These are phyloP conservation scores for Xylota sylvarum DNA, from an alignment of 2,888 invertebrate species.

Conservation along the genomic window DNA sequence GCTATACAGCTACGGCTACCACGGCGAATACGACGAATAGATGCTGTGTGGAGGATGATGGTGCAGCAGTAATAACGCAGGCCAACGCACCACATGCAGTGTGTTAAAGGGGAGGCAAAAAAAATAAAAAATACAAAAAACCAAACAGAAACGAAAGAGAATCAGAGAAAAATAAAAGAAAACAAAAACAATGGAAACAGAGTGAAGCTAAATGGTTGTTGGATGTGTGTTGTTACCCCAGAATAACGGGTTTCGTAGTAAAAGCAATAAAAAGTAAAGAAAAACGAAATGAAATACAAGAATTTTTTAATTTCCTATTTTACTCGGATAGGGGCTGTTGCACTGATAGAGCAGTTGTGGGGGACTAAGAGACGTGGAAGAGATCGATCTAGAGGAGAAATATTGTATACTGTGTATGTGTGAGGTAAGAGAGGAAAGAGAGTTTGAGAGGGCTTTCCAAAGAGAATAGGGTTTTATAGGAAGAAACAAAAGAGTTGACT, in stretches of 20 bases:
- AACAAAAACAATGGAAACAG: conserved; percentile 39
- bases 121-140: not conserved
- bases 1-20: not conserved
- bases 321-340: conserved; percentile 60
- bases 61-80: conserved; percentile 45
- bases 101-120: not conserved
- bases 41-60: conserved; percentile 33
- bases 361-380: not conserved
- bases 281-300: not conserved
- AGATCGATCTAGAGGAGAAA: not conserved
- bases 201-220: conserved; percentile 9
- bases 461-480: conserved; percentile 10
- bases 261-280: conserved; percentile 15
- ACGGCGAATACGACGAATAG: conserved; percentile 13
- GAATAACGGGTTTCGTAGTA: conserved; percentile 74
- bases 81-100: conserved; percentile 50
- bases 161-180: conserved; percentile 32
- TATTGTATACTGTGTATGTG: not conserved
- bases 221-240: conserved; percentile 30
- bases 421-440: conserved; percentile 19
- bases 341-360: conserved; percentile 1
- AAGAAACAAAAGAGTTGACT: conserved; percentile 42
- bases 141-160: conserved; percentile 46
- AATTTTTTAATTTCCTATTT: conserved; percentile 59
- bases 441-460: not conserved